Conservation (phyloP, 2,797 vertebrate genomes). For the Sebastes iracundus region DNA sequence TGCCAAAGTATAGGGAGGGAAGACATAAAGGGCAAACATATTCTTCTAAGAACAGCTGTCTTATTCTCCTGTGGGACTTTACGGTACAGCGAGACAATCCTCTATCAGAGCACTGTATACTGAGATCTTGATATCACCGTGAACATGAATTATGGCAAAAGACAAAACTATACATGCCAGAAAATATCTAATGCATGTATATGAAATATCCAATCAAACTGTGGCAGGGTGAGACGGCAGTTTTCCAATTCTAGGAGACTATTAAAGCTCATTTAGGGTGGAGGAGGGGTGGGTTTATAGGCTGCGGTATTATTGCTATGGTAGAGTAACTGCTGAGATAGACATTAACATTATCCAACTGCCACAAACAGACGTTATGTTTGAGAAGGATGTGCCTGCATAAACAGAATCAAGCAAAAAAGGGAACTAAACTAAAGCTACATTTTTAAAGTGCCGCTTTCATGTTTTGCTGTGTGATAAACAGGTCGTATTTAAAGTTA, state of each 20-base stretch:
- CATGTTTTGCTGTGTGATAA: neutral
- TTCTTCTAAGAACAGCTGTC: conserved; percentile 38
- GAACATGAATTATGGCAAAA: conserved; percentile 49
- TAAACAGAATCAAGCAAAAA: neutral
- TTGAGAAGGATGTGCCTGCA: neutral
- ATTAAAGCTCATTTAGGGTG: conserved; percentile 62
- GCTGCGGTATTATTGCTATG: conserved; percentile 40
- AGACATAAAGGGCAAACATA: conserved; percentile 52
- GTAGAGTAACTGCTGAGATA: conserved; percentile 49
- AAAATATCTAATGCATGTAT: conserved; percentile 57
- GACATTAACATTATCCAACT: conserved; percentile 48
- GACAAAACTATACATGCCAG: conserved; percentile 46
- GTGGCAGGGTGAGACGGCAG: conserved; percentile 45
- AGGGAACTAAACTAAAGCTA: neutral
- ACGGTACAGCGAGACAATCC: neutral
- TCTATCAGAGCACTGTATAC: conserved; percentile 1
- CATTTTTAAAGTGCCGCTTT: neutral
- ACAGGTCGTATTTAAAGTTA: conserved; percentile 5
- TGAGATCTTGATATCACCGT: conserved; percentile 41
- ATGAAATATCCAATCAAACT: conserved; percentile 68
- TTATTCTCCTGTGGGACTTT: conserved; percentile 19
- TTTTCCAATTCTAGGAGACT: conserved; percentile 59
- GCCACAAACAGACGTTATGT: conserved; percentile 34
- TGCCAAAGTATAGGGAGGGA: conserved; percentile 24
- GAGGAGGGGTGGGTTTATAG: conserved; percentile 53